phyloP scores from a whole-genome alignment of 2,113 vertebrate species.

The Rynchops niger region DNA sequence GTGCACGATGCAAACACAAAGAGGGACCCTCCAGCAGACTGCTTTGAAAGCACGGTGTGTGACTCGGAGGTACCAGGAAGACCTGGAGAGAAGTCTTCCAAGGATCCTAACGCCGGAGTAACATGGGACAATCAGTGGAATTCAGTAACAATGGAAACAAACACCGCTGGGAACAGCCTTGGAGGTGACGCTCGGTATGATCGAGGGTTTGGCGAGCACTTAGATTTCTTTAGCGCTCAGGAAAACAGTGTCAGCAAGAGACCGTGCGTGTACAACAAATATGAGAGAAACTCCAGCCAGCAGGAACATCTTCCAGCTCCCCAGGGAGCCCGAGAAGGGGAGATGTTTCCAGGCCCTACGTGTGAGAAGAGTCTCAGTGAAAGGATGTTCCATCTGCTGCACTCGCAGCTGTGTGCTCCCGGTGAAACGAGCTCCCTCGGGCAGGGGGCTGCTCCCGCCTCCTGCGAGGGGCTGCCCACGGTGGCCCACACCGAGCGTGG shows the following conservation, averaged over 20 bases:
- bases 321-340: not conserved
- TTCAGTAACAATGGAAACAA: not conserved
- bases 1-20: not conserved
- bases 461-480: not conserved
- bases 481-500: accelerated
- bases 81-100: not conserved
- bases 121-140: not conserved
- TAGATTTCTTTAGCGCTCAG: not conserved
- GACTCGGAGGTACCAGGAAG: not conserved
- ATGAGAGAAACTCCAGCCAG: not conserved
- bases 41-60: not conserved
- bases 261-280: accelerated
- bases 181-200: not conserved
- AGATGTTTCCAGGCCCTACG: not conserved
- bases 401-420: accelerated
- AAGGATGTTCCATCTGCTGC: not conserved
- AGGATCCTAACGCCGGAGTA: not conserved
- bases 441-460: not conserved
- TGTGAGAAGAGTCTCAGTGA: not conserved
- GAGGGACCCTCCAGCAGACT: not conserved
- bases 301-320: not conserved
- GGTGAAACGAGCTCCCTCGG: not conserved
- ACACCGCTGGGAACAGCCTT: accelerated
- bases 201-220: not conserved
- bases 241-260: not conserved